Evolutionary conservation across 2,888 invertebrate genomes (phyloP).

Genomic region (Lymantria dispar): DNA sequence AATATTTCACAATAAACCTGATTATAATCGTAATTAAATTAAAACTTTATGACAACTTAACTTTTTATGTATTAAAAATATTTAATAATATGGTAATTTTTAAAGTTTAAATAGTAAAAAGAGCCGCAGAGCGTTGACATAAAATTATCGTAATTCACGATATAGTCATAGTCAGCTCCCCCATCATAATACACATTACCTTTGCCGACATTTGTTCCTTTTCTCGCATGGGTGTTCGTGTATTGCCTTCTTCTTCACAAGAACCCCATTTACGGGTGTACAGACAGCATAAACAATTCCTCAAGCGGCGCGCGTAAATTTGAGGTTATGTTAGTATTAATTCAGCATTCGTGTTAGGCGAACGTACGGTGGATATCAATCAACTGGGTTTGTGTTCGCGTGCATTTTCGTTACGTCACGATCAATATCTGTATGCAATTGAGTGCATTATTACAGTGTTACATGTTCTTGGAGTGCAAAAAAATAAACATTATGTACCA

Average conservation of each 20-base stretch:
- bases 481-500: conserved; percentile 33
- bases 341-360: conserved; percentile 63
- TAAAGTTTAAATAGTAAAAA: too few species aligned
- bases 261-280: conserved; percentile 70
- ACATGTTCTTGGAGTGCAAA: conserved; percentile 36
- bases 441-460: conserved; percentile 61
- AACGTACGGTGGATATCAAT: conserved; percentile 48
- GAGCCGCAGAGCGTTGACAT: conserved; percentile 12
- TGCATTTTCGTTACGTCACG: conserved; percentile 54
- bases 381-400: conserved; percentile 40
- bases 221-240: conserved; percentile 33
- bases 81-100: too few species aligned
- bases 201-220: conserved; percentile 51
- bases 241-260: conserved; percentile 56
- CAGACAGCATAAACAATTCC: conserved; percentile 75
- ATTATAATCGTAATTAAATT: too few species aligned
- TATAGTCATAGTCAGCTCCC: conserved; percentile 37
- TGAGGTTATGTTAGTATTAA: conserved; percentile 80
- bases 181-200: conserved; percentile 41
- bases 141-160: conserved; percentile 23
- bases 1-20: too few species aligned
- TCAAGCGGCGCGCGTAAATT: conserved; percentile 73
- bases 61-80: too few species aligned
- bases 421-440: conserved; percentile 61
- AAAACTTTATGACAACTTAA: too few species aligned